A percentile compares a stretch with the other conserved stretches of the same genome.
These are phyloP conservation scores for Ceyx cyanopectus DNA, from an alignment of 2,113 vertebrate species.

Conservation along the genomic window DNA sequence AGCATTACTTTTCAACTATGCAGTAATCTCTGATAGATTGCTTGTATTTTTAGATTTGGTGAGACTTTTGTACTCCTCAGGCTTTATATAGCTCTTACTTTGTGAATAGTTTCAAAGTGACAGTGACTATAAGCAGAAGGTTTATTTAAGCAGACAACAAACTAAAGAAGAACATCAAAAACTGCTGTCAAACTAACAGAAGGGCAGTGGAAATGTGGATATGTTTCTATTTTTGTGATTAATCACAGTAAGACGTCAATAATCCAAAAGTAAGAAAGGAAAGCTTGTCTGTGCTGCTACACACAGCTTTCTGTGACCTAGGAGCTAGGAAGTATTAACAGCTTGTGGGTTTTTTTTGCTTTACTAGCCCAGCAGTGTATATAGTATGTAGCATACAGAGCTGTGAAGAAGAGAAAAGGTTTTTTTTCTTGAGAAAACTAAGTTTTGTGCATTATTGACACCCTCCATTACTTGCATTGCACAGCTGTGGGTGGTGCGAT, in stretches of 20 bases:
- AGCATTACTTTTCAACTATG: not conserved
- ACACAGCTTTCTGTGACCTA: not conserved
- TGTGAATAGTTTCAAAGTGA: not conserved
- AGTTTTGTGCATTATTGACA: not conserved
- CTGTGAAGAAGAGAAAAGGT: not conserved
- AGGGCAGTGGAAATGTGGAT: not conserved
- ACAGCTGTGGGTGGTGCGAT: not conserved
- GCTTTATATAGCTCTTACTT: not conserved
- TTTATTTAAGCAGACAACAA: slow-evolving; percentile 11
- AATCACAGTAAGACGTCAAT: not conserved
- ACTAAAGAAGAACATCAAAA: not conserved
- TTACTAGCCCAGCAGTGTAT: not conserved
- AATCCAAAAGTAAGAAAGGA: not conserved
- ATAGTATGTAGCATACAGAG: not conserved
- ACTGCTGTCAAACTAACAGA: not conserved
- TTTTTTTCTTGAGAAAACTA: not conserved
- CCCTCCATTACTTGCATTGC: not conserved
- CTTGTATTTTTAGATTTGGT: not conserved
- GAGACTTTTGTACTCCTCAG: not conserved
- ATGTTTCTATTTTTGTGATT: not conserved
- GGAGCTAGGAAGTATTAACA: not conserved
- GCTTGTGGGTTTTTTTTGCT: not conserved
- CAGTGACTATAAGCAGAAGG: not conserved
- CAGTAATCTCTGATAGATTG: not conserved
- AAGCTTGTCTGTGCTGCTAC: not conserved